Conservation (phyloP, 1,140 invertebrate species). For the Aphelenchoides avenae region DNA sequence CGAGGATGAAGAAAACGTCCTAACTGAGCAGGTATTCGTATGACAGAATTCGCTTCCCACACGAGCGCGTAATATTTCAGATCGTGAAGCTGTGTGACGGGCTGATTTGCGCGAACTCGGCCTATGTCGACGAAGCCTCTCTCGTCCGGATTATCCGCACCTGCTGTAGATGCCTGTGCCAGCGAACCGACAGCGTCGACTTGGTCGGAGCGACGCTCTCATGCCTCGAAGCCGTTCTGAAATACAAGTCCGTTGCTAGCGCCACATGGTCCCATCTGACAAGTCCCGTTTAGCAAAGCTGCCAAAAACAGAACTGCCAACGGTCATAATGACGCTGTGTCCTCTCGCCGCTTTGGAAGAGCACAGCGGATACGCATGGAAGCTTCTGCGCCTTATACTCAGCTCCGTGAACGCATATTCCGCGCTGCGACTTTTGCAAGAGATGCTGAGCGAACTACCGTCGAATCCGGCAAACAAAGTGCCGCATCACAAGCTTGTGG, state of each 20-base stretch:
- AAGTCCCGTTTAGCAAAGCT: background rate
- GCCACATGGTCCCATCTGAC: background rate
- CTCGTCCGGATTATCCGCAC: slow-evolving; percentile 3
- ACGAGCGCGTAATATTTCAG: background rate
- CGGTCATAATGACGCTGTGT: background rate
- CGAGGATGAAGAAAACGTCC: slow-evolving; percentile 5
- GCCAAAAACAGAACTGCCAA: background rate
- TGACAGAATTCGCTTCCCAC: background rate
- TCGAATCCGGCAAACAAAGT: background rate
- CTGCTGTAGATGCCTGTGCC: slow-evolving; percentile 18
- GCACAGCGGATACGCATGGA: slow-evolving; percentile 7
- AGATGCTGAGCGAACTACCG: background rate
- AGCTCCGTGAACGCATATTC: slow-evolving; percentile 6
- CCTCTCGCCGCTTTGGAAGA: background rate
- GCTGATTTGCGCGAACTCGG: background rate
- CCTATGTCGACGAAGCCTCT: slow-evolving; percentile 17
- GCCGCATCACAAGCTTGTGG: background rate
- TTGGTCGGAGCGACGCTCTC: slow-evolving; percentile 1
- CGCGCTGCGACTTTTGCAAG: slow-evolving; percentile 2
- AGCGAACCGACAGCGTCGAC: background rate
- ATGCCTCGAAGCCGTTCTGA: slow-evolving; percentile 8
- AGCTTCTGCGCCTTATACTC: slow-evolving; percentile 2
- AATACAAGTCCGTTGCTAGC: slow-evolving; percentile 4
- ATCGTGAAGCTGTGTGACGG: too few species aligned
- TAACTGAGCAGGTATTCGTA: slow-evolving; percentile 11